A percentile compares a stretch with the other conserved stretches of the same genome.
Conservation (phyloP, 1,140 invertebrate species). For the Himalopsyche phryganea region DNA sequence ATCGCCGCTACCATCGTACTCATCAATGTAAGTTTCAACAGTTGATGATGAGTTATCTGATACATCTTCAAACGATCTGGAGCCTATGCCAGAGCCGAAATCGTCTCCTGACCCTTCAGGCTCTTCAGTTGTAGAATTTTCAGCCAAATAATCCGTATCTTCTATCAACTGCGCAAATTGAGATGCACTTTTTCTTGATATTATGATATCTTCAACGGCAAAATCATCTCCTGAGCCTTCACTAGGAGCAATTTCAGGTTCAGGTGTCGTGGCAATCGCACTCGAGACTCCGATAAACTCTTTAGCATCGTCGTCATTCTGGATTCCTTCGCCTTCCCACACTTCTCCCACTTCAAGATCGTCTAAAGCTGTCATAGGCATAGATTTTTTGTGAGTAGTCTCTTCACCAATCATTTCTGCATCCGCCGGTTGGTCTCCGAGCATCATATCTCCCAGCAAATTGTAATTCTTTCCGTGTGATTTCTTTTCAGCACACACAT, state of each 20-base stretch:
- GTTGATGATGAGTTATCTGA: background rate
- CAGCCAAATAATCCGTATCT: background rate
- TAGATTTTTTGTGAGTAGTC: constrained; percentile 43
- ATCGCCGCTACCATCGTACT: constrained; percentile 19
- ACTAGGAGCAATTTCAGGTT: constrained; percentile 4
- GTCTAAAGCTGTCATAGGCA: constrained; percentile 41
- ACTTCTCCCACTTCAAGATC: constrained; percentile 47
- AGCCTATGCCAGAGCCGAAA: constrained; percentile 30
- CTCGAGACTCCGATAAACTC: constrained; percentile 19
- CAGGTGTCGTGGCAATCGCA: background rate
- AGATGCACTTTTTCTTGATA: background rate
- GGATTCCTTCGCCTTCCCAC: constrained; percentile 39
- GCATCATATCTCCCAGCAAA: constrained; percentile 54
- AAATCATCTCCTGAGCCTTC: constrained; percentile 20
- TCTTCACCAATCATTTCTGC: constrained; percentile 43
- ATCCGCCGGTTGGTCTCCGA: constrained; percentile 55
- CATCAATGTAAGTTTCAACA: background rate
- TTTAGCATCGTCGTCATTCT: constrained; percentile 44
- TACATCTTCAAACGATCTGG: background rate
- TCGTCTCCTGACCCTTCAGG: constrained; percentile 39
- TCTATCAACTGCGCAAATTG: background rate
- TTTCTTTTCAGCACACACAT: constrained; percentile 47
- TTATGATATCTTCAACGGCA: background rate
- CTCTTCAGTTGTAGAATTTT: constrained; percentile 39
- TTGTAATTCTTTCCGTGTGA: constrained; percentile 26